Percentiles rank a stretch among this genome's conserved stretches.
phyloP scores from a whole-genome alignment of 2,113 vertebrate species.

The Oenanthe melanoleuca region DNA sequence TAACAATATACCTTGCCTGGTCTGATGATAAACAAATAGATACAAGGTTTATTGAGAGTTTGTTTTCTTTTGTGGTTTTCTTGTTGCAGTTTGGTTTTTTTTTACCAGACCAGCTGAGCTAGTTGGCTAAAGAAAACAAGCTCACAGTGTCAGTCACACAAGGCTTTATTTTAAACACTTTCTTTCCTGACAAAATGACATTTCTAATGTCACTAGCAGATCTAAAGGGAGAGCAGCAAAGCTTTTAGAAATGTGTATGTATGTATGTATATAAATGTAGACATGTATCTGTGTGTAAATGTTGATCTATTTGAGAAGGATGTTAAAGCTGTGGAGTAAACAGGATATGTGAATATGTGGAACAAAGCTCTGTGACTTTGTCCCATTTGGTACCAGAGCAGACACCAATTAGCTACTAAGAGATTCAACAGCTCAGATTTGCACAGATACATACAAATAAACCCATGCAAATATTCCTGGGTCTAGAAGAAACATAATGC shows the following conservation, averaged over 20 bases:
- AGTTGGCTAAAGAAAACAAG: background rate
- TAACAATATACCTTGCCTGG: background rate
- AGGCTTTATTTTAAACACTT: background rate
- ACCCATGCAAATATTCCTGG: background rate
- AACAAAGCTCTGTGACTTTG: background rate
- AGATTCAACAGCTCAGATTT: background rate
- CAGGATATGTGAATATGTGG: rapidly evolving
- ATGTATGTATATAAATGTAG: background rate
- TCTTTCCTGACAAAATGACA: background rate
- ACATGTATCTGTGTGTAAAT: background rate
- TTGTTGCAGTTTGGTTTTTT: background rate
- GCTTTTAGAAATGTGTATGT: background rate
- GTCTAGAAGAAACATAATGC: background rate
- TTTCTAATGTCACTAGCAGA: background rate
- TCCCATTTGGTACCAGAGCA: background rate
- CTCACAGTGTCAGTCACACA: background rate
- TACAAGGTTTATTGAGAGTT: background rate
- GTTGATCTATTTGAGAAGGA: background rate
- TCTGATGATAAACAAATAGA: background rate
- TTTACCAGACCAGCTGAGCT: background rate
- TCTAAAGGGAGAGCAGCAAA: background rate
- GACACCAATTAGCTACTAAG: background rate
- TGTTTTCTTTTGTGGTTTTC: background rate
- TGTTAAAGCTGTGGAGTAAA: background rate
- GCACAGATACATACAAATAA: background rate